Evolutionary conservation across 2,113 vertebrate genomes (phyloP).

Genomic region (Thinocorus orbignyianus): DNA sequence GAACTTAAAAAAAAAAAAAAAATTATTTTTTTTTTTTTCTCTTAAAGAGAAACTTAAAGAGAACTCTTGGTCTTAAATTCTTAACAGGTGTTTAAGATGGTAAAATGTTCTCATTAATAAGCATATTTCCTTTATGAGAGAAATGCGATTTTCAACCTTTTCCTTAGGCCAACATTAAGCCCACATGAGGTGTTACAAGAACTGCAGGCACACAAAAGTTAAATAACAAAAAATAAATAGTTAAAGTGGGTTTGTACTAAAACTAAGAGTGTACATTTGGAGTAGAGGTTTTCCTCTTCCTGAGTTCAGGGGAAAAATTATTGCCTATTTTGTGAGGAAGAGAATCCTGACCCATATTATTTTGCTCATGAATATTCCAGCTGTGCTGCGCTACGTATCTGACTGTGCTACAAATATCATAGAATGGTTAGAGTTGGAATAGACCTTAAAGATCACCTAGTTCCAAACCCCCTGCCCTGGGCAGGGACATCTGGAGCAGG

Average conservation of each 20-base stretch:
- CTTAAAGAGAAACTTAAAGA: neutral
- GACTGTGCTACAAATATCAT: neutral
- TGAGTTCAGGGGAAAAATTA: neutral
- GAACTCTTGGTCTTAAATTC: neutral
- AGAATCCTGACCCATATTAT: neutral
- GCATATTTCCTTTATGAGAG: neutral
- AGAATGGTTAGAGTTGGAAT: neutral
- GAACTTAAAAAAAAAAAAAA: neutral
- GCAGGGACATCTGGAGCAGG: neutral
- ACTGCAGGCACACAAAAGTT: neutral
- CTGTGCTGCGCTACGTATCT: neutral
- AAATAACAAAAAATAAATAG: neutral
- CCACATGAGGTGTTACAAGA: neutral
- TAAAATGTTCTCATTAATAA: neutral
- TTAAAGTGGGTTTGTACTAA: neutral
- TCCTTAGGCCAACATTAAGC: neutral
- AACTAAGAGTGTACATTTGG: neutral
- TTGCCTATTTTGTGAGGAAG: neutral
- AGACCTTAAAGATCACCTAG: neutral
- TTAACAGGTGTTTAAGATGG: neutral
- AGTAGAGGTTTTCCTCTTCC: neutral
- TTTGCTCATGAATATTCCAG: neutral
- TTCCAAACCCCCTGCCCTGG: neutral
- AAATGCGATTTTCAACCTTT: neutral
- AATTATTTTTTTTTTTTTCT: rapidly evolving